These are phyloP conservation scores for Patiria miniata DNA, from an alignment of 35 echinoderm and acorn worm species.

Conservation along the genomic window DNA sequence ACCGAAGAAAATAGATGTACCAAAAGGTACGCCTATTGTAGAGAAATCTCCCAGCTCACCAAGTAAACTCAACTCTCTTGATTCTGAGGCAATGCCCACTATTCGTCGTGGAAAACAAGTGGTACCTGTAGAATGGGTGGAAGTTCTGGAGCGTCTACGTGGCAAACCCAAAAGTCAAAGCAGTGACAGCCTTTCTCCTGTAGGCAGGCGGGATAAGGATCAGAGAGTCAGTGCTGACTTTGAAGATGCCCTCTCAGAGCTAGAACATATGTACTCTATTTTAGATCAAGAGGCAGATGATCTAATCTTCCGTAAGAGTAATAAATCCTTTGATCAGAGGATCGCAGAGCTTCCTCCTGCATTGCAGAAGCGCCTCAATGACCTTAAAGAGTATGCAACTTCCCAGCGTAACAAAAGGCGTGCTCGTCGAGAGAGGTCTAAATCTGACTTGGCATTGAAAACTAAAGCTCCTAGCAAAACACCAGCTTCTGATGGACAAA, in stretches of 20 bases:
- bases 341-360: constrained; percentile 49
- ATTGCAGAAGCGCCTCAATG: constrained; percentile 36
- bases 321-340: constrained; percentile 40
- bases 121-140: not conserved
- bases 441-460: constrained; percentile 39
- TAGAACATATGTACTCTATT: constrained; percentile 50
- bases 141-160: constrained; percentile 8
- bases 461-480: not conserved
- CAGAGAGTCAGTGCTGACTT: constrained; percentile 51
- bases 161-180: not conserved
- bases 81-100: not conserved
- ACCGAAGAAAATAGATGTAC: too few species aligned
- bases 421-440: constrained; percentile 28
- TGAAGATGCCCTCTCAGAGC: constrained; percentile 54
- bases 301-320: constrained; percentile 14
- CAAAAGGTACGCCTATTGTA: not conserved
- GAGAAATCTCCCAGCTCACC: not conserved
- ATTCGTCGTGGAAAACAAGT: not conserved
- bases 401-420: constrained; percentile 45
- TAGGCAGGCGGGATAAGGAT: not conserved
- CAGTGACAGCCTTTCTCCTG: not conserved
- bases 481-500: constrained; percentile 31
- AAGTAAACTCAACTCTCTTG: constrained; percentile 1
- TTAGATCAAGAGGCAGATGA: constrained; percentile 55
- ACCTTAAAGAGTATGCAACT: constrained; percentile 32